A percentile compares a stretch with the other conserved stretches of the same genome.
These are phyloP conservation scores for Sardinella longiceps DNA, from an alignment of 2,797 vertebrate genomes.

Conservation along the genomic window DNA sequence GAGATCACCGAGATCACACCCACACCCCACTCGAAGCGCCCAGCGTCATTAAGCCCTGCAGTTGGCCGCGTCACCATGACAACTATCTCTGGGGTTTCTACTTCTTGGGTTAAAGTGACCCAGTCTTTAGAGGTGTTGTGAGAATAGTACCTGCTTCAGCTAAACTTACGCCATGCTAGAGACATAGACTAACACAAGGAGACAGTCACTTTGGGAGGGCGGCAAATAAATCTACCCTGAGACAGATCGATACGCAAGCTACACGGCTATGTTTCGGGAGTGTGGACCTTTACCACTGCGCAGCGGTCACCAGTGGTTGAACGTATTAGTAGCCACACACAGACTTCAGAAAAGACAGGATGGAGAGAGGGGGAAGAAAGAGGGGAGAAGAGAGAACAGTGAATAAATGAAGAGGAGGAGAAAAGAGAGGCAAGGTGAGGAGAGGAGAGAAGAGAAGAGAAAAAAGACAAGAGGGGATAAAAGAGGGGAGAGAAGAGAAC, in stretches of 20 bases:
- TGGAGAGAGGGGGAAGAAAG: not conserved
- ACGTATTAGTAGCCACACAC: conserved; percentile 41
- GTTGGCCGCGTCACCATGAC: not conserved
- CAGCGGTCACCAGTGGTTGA: conserved; percentile 5
- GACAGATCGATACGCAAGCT: conserved; percentile 41
- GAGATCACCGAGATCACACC: not conserved
- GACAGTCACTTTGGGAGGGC: conserved; percentile 30
- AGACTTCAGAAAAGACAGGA: conserved; percentile 24
- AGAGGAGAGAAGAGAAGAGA: not conserved
- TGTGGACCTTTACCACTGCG: conserved; percentile 41
- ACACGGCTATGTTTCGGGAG: not conserved
- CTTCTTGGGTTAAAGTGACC: not conserved
- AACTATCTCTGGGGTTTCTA: not conserved
- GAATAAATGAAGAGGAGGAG: not conserved
- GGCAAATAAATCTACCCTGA: conserved; percentile 44
- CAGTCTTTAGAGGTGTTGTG: not conserved
- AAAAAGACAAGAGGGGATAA: not conserved
- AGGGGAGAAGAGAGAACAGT: not conserved
- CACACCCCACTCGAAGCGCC: not conserved
- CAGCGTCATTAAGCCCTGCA: not conserved
- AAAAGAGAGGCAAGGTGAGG: not conserved
- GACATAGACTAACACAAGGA: conserved; percentile 25
- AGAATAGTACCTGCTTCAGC: not conserved
- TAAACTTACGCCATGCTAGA: not conserved
- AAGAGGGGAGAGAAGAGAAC: not conserved